Percentiles rank a stretch among this genome's conserved stretches.
These are phyloP conservation scores for Zeugodacus cucurbitae DNA, from an alignment of 1,140 invertebrate genomes.

Conservation along the genomic window DNA sequence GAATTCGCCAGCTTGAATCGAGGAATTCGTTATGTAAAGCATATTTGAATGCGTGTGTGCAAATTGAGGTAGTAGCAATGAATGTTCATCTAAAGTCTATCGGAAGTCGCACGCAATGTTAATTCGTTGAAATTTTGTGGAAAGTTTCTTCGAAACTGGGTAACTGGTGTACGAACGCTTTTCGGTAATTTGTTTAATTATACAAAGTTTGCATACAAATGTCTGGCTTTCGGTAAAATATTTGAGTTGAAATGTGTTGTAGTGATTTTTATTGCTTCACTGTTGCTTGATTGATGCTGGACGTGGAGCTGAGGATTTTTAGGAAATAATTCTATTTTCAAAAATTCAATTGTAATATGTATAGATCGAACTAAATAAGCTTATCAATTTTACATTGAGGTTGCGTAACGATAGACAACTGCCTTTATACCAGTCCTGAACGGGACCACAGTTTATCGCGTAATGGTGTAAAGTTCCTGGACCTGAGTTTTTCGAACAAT, in stretches of 20 bases:
- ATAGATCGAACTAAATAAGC: too few relatives aligned
- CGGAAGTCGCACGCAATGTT: background rate
- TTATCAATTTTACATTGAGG: too few relatives aligned
- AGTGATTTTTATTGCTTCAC: too few relatives aligned
- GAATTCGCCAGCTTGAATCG: slow-evolving; percentile 2
- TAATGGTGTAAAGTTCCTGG: too few relatives aligned
- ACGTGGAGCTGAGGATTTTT: too few relatives aligned
- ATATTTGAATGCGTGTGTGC: background rate
- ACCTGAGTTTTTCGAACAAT: too few relatives aligned
- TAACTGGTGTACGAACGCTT: background rate
- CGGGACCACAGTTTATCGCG: too few relatives aligned
- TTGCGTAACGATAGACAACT: too few relatives aligned
- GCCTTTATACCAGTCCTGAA: too few relatives aligned
- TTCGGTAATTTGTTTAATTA: background rate
- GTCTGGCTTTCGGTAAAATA: background rate
- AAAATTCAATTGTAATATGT: too few relatives aligned
- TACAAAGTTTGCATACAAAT: background rate
- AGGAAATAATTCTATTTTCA: too few relatives aligned
- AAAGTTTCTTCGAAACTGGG: background rate
- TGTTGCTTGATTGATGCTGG: too few relatives aligned
- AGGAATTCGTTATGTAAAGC: background rate
- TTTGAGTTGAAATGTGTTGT: background rate
- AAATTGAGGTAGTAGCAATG: background rate
- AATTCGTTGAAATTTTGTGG: background rate
- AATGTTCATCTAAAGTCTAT: background rate